A percentile compares a stretch with the other conserved stretches of the same genome.
Evolutionary conservation across 2,797 vertebrate genomes (phyloP).

Genomic region (Eurystomus glaucurus): DNA sequence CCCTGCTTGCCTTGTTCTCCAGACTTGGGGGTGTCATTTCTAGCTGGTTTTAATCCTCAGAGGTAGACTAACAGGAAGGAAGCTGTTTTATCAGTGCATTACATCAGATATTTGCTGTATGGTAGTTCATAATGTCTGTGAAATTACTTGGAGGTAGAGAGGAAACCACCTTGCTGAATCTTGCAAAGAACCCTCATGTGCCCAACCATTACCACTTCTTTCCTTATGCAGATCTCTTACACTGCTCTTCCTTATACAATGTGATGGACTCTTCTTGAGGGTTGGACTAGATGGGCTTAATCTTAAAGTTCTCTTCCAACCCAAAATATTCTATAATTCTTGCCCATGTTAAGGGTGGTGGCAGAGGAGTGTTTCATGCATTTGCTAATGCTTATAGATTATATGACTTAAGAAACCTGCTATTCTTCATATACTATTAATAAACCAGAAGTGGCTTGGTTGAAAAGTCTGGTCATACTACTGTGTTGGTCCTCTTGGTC

Average conservation of each 20-base stretch:
- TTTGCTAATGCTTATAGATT: neutral
- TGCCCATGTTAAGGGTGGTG: rapidly evolving
- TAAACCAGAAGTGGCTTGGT: neutral
- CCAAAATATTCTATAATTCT: neutral
- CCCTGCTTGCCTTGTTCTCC: neutral
- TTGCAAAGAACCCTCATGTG: neutral
- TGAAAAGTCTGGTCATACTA: neutral
- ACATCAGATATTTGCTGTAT: neutral
- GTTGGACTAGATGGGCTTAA: neutral
- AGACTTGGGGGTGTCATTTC: neutral
- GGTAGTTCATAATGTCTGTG: neutral
- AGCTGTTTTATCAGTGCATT: neutral
- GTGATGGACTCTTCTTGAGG: neutral
- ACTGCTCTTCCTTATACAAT: neutral
- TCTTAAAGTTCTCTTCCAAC: neutral
- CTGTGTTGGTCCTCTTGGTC: neutral
- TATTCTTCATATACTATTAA: neutral
- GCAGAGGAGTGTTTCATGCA: neutral
- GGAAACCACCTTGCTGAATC: neutral
- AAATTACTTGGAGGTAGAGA: neutral
- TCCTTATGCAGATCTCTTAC: neutral
- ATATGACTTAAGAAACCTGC: neutral
- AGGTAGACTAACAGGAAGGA: neutral
- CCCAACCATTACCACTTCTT: neutral
- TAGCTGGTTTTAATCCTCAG: neutral